These are phyloP conservation scores for Crenuchus spilurus DNA, from an alignment of 2,797 vertebrate genomes.

Conservation along the genomic window DNA sequence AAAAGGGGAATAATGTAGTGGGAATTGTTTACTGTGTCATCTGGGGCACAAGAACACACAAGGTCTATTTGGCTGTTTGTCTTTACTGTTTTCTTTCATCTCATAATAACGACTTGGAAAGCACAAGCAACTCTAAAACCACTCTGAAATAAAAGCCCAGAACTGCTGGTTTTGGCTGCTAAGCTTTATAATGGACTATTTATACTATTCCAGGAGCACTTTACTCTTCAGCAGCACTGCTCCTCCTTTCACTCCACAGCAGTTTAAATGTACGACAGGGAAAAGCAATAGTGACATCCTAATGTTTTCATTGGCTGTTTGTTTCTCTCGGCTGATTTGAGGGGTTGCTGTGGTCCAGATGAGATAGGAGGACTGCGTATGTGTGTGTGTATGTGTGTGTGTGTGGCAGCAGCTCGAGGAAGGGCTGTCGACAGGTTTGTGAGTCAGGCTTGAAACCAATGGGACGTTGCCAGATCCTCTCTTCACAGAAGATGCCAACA, in stretches of 20 bases:
- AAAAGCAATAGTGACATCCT: constrained; percentile 29
- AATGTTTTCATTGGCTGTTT: constrained; percentile 35
- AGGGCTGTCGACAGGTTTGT: constrained; percentile 37
- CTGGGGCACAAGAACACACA: background rate
- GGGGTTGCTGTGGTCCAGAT: constrained; percentile 10
- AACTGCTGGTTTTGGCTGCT: background rate
- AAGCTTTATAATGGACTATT: constrained; percentile 16
- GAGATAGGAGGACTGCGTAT: background rate
- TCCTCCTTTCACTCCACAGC: constrained; percentile 1
- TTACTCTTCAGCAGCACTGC: background rate
- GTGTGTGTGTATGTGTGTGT: constrained; percentile 8
- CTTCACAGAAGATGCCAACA: background rate
- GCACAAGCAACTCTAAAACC: background rate
- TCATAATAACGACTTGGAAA: background rate
- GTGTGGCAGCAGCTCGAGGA: background rate
- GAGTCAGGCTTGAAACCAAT: constrained; percentile 14
- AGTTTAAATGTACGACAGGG: constrained; percentile 9
- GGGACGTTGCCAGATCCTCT: constrained; percentile 6
- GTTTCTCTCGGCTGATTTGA: constrained; percentile 30
- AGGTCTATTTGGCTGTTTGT: background rate
- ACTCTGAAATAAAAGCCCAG: background rate
- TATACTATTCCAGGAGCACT: constrained; percentile 22
- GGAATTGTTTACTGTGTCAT: background rate
- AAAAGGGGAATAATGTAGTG: background rate
- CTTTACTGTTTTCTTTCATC: background rate